Percentiles rank a stretch among this genome's conserved stretches.
These are phyloP conservation scores for Toxostoma redivivum DNA, from an alignment of 2,113 vertebrate genomes.

Conservation along the genomic window DNA sequence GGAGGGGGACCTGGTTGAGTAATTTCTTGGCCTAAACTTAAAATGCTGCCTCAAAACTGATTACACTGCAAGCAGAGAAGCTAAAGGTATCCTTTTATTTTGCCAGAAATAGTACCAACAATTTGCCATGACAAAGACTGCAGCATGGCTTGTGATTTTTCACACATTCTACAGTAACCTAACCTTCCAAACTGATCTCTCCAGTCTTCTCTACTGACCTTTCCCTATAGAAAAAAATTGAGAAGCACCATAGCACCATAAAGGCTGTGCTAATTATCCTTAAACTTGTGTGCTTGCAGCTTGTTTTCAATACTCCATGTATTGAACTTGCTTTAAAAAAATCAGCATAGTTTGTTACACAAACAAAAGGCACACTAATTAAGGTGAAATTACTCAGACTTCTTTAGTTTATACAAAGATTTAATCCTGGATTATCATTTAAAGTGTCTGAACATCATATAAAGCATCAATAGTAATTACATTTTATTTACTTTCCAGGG, in stretches of 20 bases:
- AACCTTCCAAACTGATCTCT: conserved; percentile 44
- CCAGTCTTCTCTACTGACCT: not conserved
- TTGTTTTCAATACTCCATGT: not conserved
- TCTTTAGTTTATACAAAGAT: conserved; percentile 32
- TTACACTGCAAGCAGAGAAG: not conserved
- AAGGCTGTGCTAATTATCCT: not conserved
- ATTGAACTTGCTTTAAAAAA: conserved; percentile 9
- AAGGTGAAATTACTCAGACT: conserved; percentile 17
- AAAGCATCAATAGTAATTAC: conserved; percentile 60
- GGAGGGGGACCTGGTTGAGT: not conserved
- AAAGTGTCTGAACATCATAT: conserved; percentile 5
- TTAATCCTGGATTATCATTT: conserved; percentile 46
- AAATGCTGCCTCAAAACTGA: not conserved
- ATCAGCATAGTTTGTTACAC: not conserved
- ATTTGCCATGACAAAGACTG: conserved; percentile 46
- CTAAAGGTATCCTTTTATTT: not conserved
- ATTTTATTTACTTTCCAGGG: conserved; percentile 56
- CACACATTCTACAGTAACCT: conserved; percentile 38
- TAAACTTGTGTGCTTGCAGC: not conserved
- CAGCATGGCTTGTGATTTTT: not conserved
- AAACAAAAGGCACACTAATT: conserved; percentile 41
- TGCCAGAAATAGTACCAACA: not conserved
- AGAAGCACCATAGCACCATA: not conserved
- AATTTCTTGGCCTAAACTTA: not conserved
- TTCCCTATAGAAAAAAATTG: conserved; percentile 23